A percentile compares a stretch with the other conserved stretches of the same genome.
phyloP scores from a whole-genome alignment of 2,113 vertebrate genomes.

The Stegostoma tigrinum region DNA sequence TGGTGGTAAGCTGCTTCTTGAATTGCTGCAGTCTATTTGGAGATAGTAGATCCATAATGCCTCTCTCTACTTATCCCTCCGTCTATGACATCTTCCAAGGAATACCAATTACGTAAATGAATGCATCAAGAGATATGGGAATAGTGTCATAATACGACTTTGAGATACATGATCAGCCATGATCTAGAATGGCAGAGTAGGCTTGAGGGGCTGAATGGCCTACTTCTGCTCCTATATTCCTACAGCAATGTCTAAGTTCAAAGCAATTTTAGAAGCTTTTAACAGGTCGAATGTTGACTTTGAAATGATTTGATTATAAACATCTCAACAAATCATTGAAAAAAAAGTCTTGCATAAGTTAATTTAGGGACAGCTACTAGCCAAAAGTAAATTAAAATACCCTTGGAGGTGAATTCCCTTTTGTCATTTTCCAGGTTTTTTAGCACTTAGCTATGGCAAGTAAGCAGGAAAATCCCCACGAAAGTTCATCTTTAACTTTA shows the following conservation, averaged over 20 bases:
- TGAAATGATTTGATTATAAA: not conserved
- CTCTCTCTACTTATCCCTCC: no score
- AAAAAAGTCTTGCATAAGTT: not conserved
- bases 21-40: no score
- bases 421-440: not conserved
- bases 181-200: no score
- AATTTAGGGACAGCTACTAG: not conserved
- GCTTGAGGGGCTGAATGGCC: no score
- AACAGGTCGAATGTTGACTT: not conserved
- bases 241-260: not conserved
- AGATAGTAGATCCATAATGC: no score
- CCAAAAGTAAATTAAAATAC: not conserved
- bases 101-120: no score
- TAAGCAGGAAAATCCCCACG: not conserved
- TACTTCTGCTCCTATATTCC: not conserved
- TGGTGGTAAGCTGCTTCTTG: no score
- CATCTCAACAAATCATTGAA: not conserved
- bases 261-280: not conserved
- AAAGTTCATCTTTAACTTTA: not conserved
- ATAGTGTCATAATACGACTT: no score
- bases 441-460: not conserved
- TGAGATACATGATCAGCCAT: no score
- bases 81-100: no score
- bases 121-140: no score
- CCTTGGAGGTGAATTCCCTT: not conserved